Evolutionary conservation across 2,797 vertebrate species (phyloP), one percentile per base, ranked within the genome.

Genomic region (Falco novaeseelandiae): DNA sequence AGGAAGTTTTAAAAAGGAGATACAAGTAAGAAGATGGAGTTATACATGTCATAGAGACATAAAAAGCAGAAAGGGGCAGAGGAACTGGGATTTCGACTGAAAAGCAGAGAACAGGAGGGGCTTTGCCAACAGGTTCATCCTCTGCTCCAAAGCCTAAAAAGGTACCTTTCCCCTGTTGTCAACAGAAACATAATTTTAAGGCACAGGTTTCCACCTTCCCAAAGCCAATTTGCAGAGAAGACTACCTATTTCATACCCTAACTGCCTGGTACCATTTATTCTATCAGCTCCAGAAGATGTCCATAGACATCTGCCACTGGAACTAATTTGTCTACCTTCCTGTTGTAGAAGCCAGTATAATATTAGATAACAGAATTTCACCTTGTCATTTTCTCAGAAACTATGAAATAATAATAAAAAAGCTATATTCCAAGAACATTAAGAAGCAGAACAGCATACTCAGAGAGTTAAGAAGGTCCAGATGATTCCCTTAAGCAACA

Each of bases 41-140:
- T 81, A 42, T 8, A 51, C 0, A 0, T n/a, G 12, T 30, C 3
- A 36, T 1, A n/a, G 25, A 71, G 10, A 63, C 13, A 74, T 18
- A 88, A 88, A 73, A 26, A 73, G 29, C 29, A 59, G 81, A 81
- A 87, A 84, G 4, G 9, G 7, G 9, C 21, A 66, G 48, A 3
- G 4, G 51, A 38, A 61, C 16, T 71, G 10, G 34, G 34, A 78
- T 63, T 89, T 73, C 51, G 5, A 54, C 34, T 59, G n/a, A 46
- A 89, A 82, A 48, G 5, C 49, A 51, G 40, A 83, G 34, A 10
- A 55, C 36, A 40, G 52, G 12, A 84, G 7, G 5, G 6, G 14
- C 19, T 67, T 83, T 83, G 10, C 12, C 36, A 63, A 48, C n/a
- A 59, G 15, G 3, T 5, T 72, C 20, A 2, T 79, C 32, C 20